These are phyloP conservation scores for Ormyrus labotus DNA, from an alignment of 2,888 invertebrate species.

Conservation along the genomic window DNA sequence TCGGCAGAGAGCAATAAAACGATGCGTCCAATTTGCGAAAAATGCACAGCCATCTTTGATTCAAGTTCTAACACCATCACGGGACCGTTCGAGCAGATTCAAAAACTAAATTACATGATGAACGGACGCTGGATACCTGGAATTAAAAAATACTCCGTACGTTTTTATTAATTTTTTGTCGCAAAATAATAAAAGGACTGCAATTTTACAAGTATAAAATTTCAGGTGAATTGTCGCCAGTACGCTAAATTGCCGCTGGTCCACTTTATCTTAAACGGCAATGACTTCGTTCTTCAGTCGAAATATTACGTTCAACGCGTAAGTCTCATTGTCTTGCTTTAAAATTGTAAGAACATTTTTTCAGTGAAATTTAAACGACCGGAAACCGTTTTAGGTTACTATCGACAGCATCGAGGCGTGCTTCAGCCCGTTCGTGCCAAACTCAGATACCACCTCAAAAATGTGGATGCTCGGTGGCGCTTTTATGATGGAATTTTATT, in stretches of 20 bases:
- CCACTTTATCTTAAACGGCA: conserved; percentile 79
- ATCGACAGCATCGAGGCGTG: conserved; percentile 71
- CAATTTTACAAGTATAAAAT: too few relatives aligned
- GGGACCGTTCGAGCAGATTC: conserved; percentile 74
- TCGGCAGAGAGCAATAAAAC: conserved; percentile 57
- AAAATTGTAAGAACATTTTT: neutral
- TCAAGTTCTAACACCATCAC: conserved; percentile 74
- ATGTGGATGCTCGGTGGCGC: conserved; percentile 77
- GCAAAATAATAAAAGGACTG: too few relatives aligned
- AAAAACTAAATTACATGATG: conserved; percentile 72
- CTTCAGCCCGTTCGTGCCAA: conserved; percentile 75
- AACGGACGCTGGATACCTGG: conserved; percentile 66
- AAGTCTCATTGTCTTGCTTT: conserved; percentile 53
- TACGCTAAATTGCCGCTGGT: conserved; percentile 80
- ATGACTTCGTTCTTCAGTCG: conserved; percentile 79
- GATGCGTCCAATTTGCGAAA: conserved; percentile 66
- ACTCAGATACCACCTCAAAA: conserved; percentile 53
- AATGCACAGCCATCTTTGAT: conserved; percentile 74
- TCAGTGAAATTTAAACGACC: neutral
- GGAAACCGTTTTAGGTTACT: conserved; percentile 71
- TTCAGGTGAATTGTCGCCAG: conserved; percentile 79
- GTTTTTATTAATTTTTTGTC: neutral
- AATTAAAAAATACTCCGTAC: conserved; percentile 62
- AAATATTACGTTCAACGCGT: conserved; percentile 80
- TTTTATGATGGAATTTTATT: conserved; percentile 76